Evolutionary conservation across 2,113 vertebrate species (phyloP).

Genomic region (Fregetta grallaria): DNA sequence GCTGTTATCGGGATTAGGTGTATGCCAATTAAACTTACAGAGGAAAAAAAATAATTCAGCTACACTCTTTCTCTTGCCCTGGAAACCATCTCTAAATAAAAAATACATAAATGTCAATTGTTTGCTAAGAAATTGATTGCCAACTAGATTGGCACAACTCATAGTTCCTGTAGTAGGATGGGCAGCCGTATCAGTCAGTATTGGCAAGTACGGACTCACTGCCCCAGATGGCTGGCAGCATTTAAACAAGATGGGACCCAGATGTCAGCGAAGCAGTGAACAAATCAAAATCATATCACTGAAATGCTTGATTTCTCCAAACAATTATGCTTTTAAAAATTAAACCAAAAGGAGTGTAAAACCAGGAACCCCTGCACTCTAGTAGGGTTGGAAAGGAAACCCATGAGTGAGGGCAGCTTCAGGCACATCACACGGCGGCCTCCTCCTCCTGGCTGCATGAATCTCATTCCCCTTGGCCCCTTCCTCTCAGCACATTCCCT

Average conservation of each 20-base stretch:
- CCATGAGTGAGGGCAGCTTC: fast-evolving
- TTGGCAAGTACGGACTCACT: constrained; percentile 23
- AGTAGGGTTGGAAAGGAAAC: not conserved
- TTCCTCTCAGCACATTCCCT: not conserved
- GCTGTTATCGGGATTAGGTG: not conserved
- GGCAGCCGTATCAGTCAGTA: not conserved
- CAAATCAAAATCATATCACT: not conserved
- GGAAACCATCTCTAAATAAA: not conserved
- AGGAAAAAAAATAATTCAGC: not conserved
- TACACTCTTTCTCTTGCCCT: not conserved
- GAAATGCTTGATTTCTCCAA: not conserved
- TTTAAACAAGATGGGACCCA: constrained; percentile 18
- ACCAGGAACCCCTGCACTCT: not conserved
- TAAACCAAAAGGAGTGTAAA: not conserved
- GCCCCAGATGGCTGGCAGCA: constrained; percentile 45
- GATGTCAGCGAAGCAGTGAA: not conserved
- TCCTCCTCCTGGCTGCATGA: not conserved
- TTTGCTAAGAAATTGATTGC: not conserved
- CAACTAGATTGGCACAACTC: constrained; percentile 3
- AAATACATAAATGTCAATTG: not conserved
- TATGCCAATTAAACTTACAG: not conserved
- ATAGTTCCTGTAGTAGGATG: not conserved
- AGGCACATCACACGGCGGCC: not conserved
- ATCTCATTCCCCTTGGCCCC: not conserved
- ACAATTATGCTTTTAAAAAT: not conserved